phyloP scores from a whole-genome alignment of 2,113 vertebrate species.

The Channa maculata region DNA sequence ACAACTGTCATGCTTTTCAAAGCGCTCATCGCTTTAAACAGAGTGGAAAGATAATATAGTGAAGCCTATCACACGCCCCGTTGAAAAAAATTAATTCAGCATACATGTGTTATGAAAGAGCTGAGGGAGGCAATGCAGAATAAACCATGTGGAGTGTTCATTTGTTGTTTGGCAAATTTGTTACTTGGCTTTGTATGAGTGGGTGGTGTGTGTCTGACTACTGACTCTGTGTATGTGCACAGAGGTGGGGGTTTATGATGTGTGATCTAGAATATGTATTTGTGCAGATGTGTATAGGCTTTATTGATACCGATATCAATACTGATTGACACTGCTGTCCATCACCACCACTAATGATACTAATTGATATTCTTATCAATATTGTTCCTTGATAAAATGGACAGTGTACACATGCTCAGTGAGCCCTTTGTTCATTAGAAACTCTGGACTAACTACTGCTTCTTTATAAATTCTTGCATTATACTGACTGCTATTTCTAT shows the following conservation, averaged over 20 bases:
- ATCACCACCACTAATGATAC: too few relatives aligned
- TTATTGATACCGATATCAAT: too few relatives aligned
- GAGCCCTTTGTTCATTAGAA: too few relatives aligned
- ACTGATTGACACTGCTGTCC: too few relatives aligned
- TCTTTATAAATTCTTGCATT: too few relatives aligned
- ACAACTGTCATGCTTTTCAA: conserved; percentile 71
- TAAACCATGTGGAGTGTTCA: conserved; percentile 37
- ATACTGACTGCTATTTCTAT: too few relatives aligned
- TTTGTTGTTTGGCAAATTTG: conserved; percentile 55
- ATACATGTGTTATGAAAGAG: conserved; percentile 39
- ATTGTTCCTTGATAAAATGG: too few relatives aligned
- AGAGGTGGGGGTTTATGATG: not conserved
- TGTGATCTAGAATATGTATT: conserved; percentile 1
- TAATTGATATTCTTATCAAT: too few relatives aligned
- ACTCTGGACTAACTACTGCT: too few relatives aligned
- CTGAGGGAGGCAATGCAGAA: conserved; percentile 43
- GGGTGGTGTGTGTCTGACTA: conserved; percentile 18
- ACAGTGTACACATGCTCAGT: too few relatives aligned
- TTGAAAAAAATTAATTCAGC: conserved; percentile 73
- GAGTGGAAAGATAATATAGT: conserved; percentile 75
- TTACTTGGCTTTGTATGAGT: conserved; percentile 34
- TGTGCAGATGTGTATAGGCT: not conserved
- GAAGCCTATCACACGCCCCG: conserved; percentile 68
- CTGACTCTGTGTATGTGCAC: not conserved
- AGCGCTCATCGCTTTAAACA: conserved; percentile 60